These are phyloP conservation scores for Diplosoma virens DNA, from an alignment of 23 tunicate genomes.

Conservation along the genomic window DNA sequence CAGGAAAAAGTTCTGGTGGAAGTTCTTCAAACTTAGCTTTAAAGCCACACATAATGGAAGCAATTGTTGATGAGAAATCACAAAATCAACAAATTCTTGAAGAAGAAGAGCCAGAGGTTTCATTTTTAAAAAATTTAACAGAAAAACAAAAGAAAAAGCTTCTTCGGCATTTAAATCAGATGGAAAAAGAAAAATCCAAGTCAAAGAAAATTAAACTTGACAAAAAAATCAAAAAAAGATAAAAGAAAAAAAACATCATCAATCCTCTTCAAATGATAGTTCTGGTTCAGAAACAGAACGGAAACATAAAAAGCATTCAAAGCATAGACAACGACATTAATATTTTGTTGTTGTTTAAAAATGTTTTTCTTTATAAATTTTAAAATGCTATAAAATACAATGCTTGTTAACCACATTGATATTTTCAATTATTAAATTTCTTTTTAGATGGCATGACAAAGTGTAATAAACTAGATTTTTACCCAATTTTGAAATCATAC, in stretches of 20 bases:
- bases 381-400: no score
- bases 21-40: conserved; percentile 47
- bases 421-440: no score
- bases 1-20: conserved; percentile 23
- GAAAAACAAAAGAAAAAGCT: conserved; percentile 85
- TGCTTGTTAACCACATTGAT: no score
- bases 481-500: no score
- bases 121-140: conserved; percentile 77
- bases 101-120: conserved; percentile 84
- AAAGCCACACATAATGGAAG: conserved; percentile 68
- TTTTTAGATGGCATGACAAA: no score
- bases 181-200: conserved; percentile 45
- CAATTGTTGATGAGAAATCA: conserved; percentile 54
- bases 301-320: no score
- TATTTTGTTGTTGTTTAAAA: no score
- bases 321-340: no score
- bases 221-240: conserved; percentile 19
- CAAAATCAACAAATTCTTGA: conserved; percentile 51
- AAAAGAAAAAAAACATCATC: not conserved
- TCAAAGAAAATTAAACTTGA: conserved; percentile 33
- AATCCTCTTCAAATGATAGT: no score
- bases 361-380: no score
- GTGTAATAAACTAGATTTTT: no score
- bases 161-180: conserved; percentile 53
- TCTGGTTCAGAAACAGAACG: no score